Base-by-base conservation (phyloP, 1,140 invertebrate genomes). In the Brachionus koreanus region DNA sequence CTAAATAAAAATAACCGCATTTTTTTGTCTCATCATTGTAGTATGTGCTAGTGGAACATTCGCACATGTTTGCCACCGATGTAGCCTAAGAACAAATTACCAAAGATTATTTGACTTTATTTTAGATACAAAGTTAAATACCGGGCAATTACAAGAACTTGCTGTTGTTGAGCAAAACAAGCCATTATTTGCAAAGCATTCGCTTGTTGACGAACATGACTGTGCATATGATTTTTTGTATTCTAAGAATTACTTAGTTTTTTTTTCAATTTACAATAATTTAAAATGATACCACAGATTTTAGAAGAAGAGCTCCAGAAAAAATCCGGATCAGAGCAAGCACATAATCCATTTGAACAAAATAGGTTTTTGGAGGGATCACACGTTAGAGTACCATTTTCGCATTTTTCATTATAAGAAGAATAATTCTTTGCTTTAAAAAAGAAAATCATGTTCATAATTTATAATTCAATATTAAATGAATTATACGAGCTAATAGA, bases 211-310 rank as follows among this genome's bases (percentile, higher is more conserved):
- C 16, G 65, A 37, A 39, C 65, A 69, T 9, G 33, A 19, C 37
- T 69, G 33, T 19, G 65, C 29, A 69, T 69, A 69, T 16, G 65
- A 69, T 39, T 69, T 69, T 69, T 39, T 69, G 9, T 69, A 69
- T 39, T 69, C 65, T 69, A 42, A 69, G 7, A 69, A 35, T 39
- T 19, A 19, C 37, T 1, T 39, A 65, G 23, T 57, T 16, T 9
- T 57, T 42, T 10, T 10, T 6, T 42, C 6, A 42, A 19, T 57
- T 57, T 0, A 9, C 5, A 6, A 57, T 25, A 23, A 49, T 5
- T 6, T 5, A 49, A 49, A 49, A 19, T 9, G 7, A 13, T 65
- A 69, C 65, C 65, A 39, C 65, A 69, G 19, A 39, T 39, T 39
- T 39, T 16, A 1, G 65, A 19, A n/a, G 33, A 39, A 19, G 29